Percentiles rank a stretch among this genome's conserved stretches.
Evolutionary conservation across 2,113 vertebrate species (phyloP).

Genomic region (Periophthalmus modestus): DNA sequence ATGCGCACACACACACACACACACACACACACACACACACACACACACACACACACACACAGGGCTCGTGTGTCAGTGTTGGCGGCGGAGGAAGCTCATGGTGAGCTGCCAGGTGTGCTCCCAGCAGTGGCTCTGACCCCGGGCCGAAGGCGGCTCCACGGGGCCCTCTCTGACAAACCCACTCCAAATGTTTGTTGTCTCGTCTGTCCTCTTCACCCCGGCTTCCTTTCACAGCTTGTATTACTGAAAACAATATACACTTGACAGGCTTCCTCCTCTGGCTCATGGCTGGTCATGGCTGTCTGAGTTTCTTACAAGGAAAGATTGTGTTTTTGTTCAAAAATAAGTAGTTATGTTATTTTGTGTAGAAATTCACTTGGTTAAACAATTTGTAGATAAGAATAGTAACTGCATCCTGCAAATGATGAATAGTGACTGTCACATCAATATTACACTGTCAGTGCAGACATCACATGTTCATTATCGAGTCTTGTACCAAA

Average conservation of each 20-base stretch:
- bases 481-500: neutral
- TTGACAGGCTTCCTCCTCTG: conserved; percentile 27
- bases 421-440: neutral
- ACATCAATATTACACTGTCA: neutral
- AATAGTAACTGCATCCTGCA: neutral
- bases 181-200: conserved; percentile 63
- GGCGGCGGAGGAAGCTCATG: conserved; percentile 48
- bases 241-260: conserved; percentile 12
- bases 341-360: neutral
- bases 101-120: conserved; percentile 66
- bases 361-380: neutral
- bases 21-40: conserved; percentile 3
- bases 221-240: conserved; percentile 42
- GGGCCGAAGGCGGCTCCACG: conserved; percentile 54
- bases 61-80: conserved; percentile 11
- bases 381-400: neutral
- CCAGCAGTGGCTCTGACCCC: conserved; percentile 61
- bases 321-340: neutral
- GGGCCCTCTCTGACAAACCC: conserved; percentile 50
- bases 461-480: neutral
- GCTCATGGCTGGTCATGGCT: conserved; percentile 9
- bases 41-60: neutral
- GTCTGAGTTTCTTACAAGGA: conserved; percentile 2
- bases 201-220: conserved; percentile 40
- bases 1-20: neutral